Conservation (phyloP, 2,797 vertebrate species). For the Benthosema pterotum region DNA sequence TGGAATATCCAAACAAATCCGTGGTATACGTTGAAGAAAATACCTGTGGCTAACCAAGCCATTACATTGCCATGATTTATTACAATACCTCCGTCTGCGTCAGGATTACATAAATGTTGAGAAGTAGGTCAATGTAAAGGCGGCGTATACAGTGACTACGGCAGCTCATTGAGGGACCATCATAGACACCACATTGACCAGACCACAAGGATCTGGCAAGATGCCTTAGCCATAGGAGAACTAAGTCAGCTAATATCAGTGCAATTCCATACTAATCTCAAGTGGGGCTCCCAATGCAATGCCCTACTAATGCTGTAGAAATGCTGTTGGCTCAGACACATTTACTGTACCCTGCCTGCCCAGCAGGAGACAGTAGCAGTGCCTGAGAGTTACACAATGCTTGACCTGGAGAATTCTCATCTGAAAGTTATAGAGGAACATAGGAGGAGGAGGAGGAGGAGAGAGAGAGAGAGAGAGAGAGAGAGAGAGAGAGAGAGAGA, state of each 20-base stretch:
- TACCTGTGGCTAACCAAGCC: conserved; percentile 72
- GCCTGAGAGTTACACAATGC: conserved; percentile 21
- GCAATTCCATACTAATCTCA: conserved; percentile 41
- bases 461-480: conserved; percentile 9
- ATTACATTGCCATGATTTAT: conserved; percentile 42
- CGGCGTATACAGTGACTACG: conserved; percentile 54
- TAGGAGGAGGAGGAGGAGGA: background rate
- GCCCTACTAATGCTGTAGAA: conserved; percentile 15
- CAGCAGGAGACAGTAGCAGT: conserved; percentile 14
- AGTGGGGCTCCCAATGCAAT: conserved; percentile 56
- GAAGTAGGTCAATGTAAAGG: conserved; percentile 70
- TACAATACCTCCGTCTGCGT: conserved; percentile 34
- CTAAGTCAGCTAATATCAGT: conserved; percentile 50
- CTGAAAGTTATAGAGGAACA: background rate
- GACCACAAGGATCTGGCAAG: conserved; percentile 59
- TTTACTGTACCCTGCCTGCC: conserved; percentile 37
- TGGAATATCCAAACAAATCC: conserved; percentile 64
- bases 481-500: no score
- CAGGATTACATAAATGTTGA: conserved; percentile 68
- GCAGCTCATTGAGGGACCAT: conserved; percentile 62
- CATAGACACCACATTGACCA: conserved; percentile 49
- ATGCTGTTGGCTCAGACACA: conserved; percentile 32
- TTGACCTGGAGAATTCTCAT: background rate
- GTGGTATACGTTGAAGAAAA: conserved; percentile 59
- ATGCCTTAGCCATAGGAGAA: conserved; percentile 53